Evolutionary conservation across 2,113 vertebrate genomes (phyloP), one percentile per base, ranked within the genome.

Genomic region (Lampris incognitus): DNA sequence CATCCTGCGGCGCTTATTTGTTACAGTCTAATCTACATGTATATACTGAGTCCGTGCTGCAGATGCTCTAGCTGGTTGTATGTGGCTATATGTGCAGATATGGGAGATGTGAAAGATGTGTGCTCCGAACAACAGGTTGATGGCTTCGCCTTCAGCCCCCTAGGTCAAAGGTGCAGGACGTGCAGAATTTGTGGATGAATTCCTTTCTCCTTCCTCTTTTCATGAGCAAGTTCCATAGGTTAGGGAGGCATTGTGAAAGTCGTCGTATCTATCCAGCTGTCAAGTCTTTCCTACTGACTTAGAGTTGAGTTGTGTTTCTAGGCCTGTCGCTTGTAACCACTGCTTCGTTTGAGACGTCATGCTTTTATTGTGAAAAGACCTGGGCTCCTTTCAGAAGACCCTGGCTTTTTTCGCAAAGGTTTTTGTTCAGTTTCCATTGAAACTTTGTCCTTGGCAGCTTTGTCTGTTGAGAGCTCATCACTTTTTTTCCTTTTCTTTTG

Each of bases 401-500:
- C 24, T 24, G 24, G 24, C 24, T 48, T 65, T 60, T 74, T 68
- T 72, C 80, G 78, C 84, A 84, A 78, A 75, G 24, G n/a, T 74
- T 76, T 42, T 74, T 66, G 41, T 88, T 88, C 89, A 85, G 89
- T 92, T 93, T 93, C 87, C 78, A 68, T 85, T 87, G 85, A 91
- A 93, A 92, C 91, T 81, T 24, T 84, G 38, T 81, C 72, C 85
- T 88, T 84, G 83, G 82, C 88, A 87, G 87, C 88, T 92, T 85
- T 61, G 79, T 76, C 83, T 91, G 87, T 84, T 69, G n/a, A 87
- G 76, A 49, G 56, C 9, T 64, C 66, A 39, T 72, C 49, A 44
- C 46, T 69, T 68, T 62, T 49, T 78, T 48, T 61, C 9, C 68
- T 68, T 51, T 39, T 37, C 72, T 73, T 37, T 55, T 62, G 56